Conservation (phyloP, 2,888 invertebrate species). For the Nebria salina region DNA sequence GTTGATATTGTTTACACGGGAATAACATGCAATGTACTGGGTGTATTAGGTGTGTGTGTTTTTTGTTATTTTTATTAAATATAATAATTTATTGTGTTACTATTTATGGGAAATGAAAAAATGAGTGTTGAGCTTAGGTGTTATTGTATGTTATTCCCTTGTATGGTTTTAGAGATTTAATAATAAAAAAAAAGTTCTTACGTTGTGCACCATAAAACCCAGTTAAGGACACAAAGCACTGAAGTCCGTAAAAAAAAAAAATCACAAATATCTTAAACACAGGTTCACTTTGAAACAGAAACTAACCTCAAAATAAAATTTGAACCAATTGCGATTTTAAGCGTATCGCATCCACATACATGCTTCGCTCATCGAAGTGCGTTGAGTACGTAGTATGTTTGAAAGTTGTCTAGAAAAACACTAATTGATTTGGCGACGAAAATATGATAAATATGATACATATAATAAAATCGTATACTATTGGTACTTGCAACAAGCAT, state of each 20-base stretch:
- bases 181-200: background rate
- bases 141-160: background rate
- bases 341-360: too few species aligned
- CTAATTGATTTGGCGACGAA: too few species aligned
- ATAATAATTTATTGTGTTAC: too few species aligned
- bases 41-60: too few species aligned
- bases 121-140: background rate
- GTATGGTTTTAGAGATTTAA: background rate
- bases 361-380: too few species aligned
- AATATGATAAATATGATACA: too few species aligned
- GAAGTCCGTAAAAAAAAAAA: background rate
- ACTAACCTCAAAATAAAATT: background rate
- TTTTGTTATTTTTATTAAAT: too few species aligned
- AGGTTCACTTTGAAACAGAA: background rate
- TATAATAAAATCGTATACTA: background rate
- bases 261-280: background rate
- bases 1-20: too few species aligned
- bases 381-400: background rate
- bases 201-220: background rate
- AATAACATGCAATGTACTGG: too few species aligned
- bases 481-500: slow-evolving; percentile 23
- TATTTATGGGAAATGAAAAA: background rate
- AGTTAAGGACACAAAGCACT: background rate
- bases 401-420: background rate
- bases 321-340: background rate